Base-by-base conservation (phyloP, 2,113 vertebrate genomes). In the Platysteira castanea region DNA sequence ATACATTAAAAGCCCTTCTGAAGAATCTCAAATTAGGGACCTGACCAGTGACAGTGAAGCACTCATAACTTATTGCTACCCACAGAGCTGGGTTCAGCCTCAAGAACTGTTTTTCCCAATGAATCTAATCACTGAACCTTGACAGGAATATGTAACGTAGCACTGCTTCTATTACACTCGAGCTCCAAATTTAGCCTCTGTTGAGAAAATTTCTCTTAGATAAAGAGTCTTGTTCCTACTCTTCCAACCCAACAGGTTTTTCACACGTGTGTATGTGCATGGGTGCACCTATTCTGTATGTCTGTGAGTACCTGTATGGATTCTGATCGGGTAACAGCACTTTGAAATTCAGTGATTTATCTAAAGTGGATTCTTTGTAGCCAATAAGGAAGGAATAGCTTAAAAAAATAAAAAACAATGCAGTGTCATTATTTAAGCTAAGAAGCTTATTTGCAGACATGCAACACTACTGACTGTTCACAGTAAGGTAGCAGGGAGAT, bases 231-330 rank as follows among this genome's bases (percentile, higher is more conserved):
- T 68, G 6, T 35, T 83, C 16, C 67, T 61, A 20, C 15, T 64
- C 10, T 74, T 94, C n/a, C 46, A 87, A 26, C 23, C 33, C 73
- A 57, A 15, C 1, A 77, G 33, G 13, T 28, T 86, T 80, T 69
- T 80, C 63, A 49, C 37, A n/a, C 3, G 1, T 1, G 5, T 3
- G 7, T 5, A 14, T 23, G 18, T 42, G 18, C n/a, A 30, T 3
- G 15, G 4, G 1, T 70, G 16, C 47, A 31, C 0, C 1, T 35
- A 21, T 63, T 77, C 37, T 37, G 7, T 26, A 16, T 10, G 15
- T 18, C 57, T 79, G 14, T 50, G 56, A 79, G 47, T 33, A 42
- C 41, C 7, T 73, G 9, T 10, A 31, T 33, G 50, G 24, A 41
- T 49, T 81, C 77, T 81, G 15, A 54, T 4, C 42, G 8, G 9